Evolutionary conservation across 2,888 invertebrate genomes (phyloP), one percentile per base, ranked within the genome.

Genomic region (Nemotelus nigrinus): DNA sequence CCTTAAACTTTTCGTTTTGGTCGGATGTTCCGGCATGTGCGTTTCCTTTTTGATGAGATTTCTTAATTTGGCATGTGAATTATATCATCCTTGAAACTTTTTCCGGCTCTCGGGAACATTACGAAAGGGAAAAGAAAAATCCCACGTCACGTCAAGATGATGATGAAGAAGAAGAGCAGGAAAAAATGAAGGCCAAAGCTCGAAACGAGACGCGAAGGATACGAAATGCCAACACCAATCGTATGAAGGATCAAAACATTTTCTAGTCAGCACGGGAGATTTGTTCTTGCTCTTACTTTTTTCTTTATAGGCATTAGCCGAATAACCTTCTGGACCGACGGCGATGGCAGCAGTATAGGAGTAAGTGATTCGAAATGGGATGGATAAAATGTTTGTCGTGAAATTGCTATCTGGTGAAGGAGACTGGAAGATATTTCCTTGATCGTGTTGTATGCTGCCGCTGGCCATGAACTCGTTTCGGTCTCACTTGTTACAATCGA

Each of bases 311-410:
- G 60, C 74, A 74, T 60, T 74, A 50, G 63, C 74, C 39, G 63
- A 60, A 74, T 48, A 48, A 63, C 45, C 63, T 60, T 63, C 50
- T 48, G 39, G 60, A 53, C 74, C 63, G n/a, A 25, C 25, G 25
- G 25, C 25, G 25, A 25, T 1, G 25, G 25, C 25, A 25, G 60
- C 41, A 43, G 39, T 44, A 74, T 39, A 63, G 74, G 74, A 60
- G 63, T 63, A 74, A 74, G 63, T 74, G 74, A 74, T 74, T 74
- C 63, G 60, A 74, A 63, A 74, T 74, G 63, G 63, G 63, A 74
- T 10, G 74, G 63, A 74, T 74, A 63, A 60, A 60, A 74, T 74
- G 25, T 63, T 74, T 74, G 74, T 74, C 63, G 41, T 74, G 74
- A 39, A 74, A 63, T 74, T 63, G 60, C 50, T 60, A 74, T 74